phyloP scores from a whole-genome alignment of 2,888 invertebrate species.

The Tinea semifulvella region DNA sequence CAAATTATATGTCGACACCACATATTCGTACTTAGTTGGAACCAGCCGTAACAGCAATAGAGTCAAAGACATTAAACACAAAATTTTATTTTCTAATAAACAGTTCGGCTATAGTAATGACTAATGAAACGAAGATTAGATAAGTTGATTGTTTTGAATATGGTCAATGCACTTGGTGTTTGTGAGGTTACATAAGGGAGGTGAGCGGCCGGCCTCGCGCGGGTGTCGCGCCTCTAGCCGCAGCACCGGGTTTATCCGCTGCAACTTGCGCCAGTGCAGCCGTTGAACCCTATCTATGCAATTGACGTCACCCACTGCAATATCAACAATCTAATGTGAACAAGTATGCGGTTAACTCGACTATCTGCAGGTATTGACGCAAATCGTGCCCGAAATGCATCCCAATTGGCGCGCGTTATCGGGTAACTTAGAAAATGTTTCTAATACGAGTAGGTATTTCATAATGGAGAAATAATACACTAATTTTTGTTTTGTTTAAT shows the following conservation, averaged over 20 bases:
- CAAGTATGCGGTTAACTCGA: neutral
- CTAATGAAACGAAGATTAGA: slow-evolving; percentile 5
- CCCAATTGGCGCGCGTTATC: too few species aligned
- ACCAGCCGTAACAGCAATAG: too few species aligned
- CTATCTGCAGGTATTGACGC: slow-evolving; percentile 6
- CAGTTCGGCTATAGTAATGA: too few species aligned
- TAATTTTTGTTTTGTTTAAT: too few species aligned
- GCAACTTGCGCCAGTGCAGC: slow-evolving; percentile 3
- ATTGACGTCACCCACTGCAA: slow-evolving; percentile 2
- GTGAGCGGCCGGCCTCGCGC: slow-evolving; percentile 58
- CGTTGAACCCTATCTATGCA: slow-evolving; percentile 10
- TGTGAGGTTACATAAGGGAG: slow-evolving; percentile 43
- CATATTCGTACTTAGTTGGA: too few species aligned
- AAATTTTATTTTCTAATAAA: too few species aligned
- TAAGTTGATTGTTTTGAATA: slow-evolving; percentile 33
- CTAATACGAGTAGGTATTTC: too few species aligned
- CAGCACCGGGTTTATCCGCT: neutral
- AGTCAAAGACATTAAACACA: too few species aligned
- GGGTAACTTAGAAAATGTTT: too few species aligned
- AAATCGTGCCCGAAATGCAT: slow-evolving; percentile 4
- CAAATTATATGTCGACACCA: too few species aligned
- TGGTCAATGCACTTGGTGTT: slow-evolving; percentile 33
- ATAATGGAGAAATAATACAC: too few species aligned
- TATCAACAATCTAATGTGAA: slow-evolving; percentile 7
- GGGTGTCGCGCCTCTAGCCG: slow-evolving; percentile 4